A percentile compares a stretch with the other conserved stretches of the same genome.
Conservation (phyloP, 2,888 invertebrate genomes). For the Cosmia pyralina region DNA sequence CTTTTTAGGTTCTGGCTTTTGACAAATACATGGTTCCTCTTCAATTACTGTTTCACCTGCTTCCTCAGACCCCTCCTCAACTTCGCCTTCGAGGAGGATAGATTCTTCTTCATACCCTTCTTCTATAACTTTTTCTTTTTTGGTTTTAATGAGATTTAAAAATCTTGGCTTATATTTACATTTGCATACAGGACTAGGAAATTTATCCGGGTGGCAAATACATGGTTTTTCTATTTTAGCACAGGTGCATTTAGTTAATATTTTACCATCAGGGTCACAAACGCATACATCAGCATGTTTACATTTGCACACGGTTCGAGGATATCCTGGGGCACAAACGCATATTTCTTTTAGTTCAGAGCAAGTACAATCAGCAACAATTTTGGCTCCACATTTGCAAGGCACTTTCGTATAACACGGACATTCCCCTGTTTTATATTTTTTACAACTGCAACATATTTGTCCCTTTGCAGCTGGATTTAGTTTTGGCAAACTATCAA, state of each 20-base stretch:
- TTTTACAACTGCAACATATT: conserved; percentile 74
- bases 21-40: conserved; percentile 78
- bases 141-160: conserved; percentile 15
- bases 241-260: conserved; percentile 78
- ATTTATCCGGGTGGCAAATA: conserved; percentile 76
- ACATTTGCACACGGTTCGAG: conserved; percentile 77
- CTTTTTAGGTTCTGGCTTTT: conserved; percentile 71
- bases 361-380: conserved; percentile 78
- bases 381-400: conserved; percentile 82
- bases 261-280: conserved; percentile 77
- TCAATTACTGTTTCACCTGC: conserved; percentile 37
- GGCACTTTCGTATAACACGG: conserved; percentile 77
- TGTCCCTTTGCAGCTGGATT: conserved; percentile 68
- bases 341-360: conserved; percentile 76
- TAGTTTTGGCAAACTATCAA: conserved; percentile 82
- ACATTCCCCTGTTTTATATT: conserved; percentile 77
- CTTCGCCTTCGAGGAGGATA: conserved; percentile 23
- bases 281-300: conserved; percentile 75
- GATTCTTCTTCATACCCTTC: conserved; percentile 18
- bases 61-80: conserved; percentile 37
- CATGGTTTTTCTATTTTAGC: conserved; percentile 81
- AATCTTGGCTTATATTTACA: conserved; percentile 77
- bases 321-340: conserved; percentile 75
- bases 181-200: conserved; percentile 78
- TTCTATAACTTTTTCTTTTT: conserved; percentile 15